phyloP scores from a whole-genome alignment of 1,140 invertebrate genomes.

The Hetaerina americana region DNA sequence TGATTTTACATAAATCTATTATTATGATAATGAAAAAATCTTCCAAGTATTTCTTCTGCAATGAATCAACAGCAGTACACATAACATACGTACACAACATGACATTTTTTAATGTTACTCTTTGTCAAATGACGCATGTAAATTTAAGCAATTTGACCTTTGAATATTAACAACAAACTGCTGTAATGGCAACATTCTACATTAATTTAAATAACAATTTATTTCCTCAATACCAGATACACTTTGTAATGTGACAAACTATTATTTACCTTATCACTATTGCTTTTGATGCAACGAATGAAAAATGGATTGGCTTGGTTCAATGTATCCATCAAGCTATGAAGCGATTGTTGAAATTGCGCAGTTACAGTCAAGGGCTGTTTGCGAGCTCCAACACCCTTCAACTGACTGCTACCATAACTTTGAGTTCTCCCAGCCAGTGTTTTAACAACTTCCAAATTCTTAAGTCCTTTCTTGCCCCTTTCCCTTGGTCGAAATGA shows the following conservation, averaged over 20 bases:
- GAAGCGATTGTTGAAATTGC: conserved; percentile 86
- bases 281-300: conserved; percentile 93
- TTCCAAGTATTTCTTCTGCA: no score
- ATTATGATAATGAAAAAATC: no score
- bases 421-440: conserved; percentile 55
- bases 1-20: neutral
- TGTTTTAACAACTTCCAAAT: conserved; percentile 80
- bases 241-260: no score
- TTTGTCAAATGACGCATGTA: no score
- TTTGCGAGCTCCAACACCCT: conserved; percentile 45
- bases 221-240: neutral
- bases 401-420: conserved; percentile 37
- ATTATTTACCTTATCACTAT: conserved; percentile 62
- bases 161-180: no score
- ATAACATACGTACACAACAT: no score
- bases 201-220: no score
- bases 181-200: no score
- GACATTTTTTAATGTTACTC: no score
- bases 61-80: no score
- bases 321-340: conserved; percentile 82
- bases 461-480: conserved; percentile 68
- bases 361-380: conserved; percentile 84
- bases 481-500: conserved; percentile 69
- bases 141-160: no score
- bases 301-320: conserved; percentile 95